These are phyloP conservation scores for Hyalella azteca DNA, from an alignment of 2,888 invertebrate genomes.

Conservation along the genomic window DNA sequence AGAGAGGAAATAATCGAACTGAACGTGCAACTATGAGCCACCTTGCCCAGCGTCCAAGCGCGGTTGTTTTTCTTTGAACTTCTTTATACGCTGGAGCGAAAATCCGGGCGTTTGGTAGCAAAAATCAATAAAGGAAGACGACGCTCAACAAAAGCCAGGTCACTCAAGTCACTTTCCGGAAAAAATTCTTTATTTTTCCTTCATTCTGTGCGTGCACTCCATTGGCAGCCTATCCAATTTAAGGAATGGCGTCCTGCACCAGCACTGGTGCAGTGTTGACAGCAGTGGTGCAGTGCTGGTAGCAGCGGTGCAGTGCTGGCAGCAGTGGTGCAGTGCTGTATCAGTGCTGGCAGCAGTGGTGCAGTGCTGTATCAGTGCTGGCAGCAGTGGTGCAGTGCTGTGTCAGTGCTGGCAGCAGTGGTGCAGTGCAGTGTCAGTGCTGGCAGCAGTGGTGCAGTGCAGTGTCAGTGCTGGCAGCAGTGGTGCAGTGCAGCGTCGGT, in stretches of 20 bases:
- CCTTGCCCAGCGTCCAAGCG: no score
- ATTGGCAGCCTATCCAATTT: constrained; percentile 37
- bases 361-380: not conserved
- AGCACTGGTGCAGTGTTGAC: not conserved
- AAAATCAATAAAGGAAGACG: constrained; percentile 31
- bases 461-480: no score
- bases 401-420: no score
- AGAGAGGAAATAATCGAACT: no score
- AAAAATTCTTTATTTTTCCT: constrained; percentile 15
- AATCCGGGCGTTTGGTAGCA: not conserved
- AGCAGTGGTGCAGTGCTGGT: not conserved
- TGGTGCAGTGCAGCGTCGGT: no score
- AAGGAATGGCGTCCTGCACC: not conserved
- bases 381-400: not conserved
- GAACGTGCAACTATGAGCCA: no score
- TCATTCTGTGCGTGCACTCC: constrained; percentile 25
- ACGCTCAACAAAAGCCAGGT: constrained; percentile 29
- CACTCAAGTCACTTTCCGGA: not conserved
- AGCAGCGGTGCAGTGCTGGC: no score
- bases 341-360: not conserved
- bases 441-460: no score
- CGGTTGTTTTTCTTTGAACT: no score
- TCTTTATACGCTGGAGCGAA: no score
- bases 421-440: no score
- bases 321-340: not conserved